Base-by-base conservation (phyloP, 1,140 invertebrate genomes). In the Mamestra configurata region DNA sequence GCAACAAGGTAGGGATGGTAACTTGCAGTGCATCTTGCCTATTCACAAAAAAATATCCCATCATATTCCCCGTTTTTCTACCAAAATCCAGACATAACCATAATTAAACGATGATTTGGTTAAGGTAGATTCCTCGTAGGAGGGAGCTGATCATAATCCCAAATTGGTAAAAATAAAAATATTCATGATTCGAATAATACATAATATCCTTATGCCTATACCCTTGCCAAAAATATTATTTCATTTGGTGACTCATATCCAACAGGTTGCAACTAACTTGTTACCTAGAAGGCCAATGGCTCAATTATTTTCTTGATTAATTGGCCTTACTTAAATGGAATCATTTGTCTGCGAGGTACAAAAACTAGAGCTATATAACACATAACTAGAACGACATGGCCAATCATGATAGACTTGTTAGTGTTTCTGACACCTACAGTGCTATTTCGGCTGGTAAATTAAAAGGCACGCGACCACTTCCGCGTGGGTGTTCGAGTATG, bases 301-400 rank as follows among this genome's bases (percentile, higher is more conserved):
- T 49, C 43, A 49, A 49, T 49, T 49, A 49, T 49, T 49, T 43
- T 49, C 43, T 49, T 49, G 43, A 49, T 49, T 49, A 49, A 49
- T 49, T 49, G 43, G 43, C 43, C 43, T 49, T 15, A 49, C 43
- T 13, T n/a, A 49, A 49, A 49, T 49, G 43, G 43, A 4, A n/a
- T 49, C 43, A n/a, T 49, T 49, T 15, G 43, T n/a, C 43, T 49
- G 43, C 15, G 13, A n/a, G 43, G 5, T n/a, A 49, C 43, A 49
- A 4, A 49, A 49, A 49, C 43, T 49, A 49, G 43, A 49, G 13
- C 43, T 13, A n/a, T 4, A 4, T 46, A 15, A 46, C 11, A 15
- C 43, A 49, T n/a, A n/a, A n/a, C n/a, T n/a, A n/a, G n/a, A n/a
- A n/a, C n/a, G n/a, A n/a, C n/a, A n/a, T n/a, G n/a, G n/a, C n/a